Base-by-base conservation (phyloP, 2,797 vertebrate genomes). In the Rhabdomys pumilio region DNA sequence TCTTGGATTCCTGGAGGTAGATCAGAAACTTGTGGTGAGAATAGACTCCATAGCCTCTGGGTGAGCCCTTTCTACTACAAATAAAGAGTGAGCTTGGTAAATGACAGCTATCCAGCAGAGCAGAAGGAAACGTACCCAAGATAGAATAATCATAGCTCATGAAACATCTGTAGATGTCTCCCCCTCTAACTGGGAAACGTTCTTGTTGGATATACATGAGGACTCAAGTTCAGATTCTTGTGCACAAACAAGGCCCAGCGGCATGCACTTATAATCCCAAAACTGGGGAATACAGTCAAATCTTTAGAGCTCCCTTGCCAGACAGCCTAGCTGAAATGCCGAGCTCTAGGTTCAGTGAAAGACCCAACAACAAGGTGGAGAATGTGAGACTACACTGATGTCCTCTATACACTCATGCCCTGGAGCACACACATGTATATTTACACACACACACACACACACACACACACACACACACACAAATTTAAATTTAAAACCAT, bases 71-170 rank as follows among this genome's bases (percentile, higher is more conserved):
- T 72, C 17, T 12, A 15, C 57, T 13, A 20, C 47, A 91, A n/a
- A 93, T 22, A 77, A 41, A 87, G 72, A 84, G 10, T 3, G 1
- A 8, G 4, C 17, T 22, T 88, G 22, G 0, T 10, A 24, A 81
- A 81, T 81, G 10, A 59, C 57, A 91, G 69, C 4, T 19, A 24
- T 81, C 53, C 17, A 26, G 41, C 10, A 38, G 34, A 65, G 4
- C 12, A 47, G 53, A 72, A 57, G 34, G 17, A 19, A 53, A 84
- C 0, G 75, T 0, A 29, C 6, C 34, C 34, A 24, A 3, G 0
- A 1, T 3, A 15, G 31, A 90, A 65, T 77, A 92, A 72, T 73
- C 24, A 67, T 59, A 61, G 47, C 31, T 92, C 86, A 17, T 19
- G 47, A 24, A 63, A 41, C 67, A 57, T 41, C 59, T 50, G 5